These are phyloP conservation scores for Sylvilagus floridanus DNA, from an alignment of 2,797 vertebrate genomes.

Conservation along the genomic window DNA sequence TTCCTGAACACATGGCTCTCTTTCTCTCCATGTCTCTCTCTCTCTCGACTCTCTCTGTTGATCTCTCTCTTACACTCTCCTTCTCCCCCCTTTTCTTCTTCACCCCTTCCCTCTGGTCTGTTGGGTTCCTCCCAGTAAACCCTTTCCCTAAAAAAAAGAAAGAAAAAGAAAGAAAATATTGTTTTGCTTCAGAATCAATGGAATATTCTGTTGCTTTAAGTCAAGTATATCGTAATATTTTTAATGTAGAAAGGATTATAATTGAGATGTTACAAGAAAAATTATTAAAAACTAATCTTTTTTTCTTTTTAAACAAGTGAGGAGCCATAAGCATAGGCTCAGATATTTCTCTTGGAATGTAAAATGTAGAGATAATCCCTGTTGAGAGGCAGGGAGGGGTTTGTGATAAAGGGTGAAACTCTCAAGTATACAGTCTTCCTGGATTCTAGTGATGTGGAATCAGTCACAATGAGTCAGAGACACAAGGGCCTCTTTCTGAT, in stretches of 20 bases:
- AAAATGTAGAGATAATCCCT: not conserved
- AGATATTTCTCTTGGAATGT: not conserved
- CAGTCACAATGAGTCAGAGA: not conserved
- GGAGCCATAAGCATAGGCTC: not conserved
- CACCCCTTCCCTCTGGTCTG: too few relatives aligned
- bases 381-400: not conserved
- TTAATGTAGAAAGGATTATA: not conserved
- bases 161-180: too few relatives aligned
- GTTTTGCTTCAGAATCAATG: not conserved
- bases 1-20: too few relatives aligned
- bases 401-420: not conserved
- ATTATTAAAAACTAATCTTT: not conserved
- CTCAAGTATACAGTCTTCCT: not conserved
- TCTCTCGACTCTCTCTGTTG: too few relatives aligned
- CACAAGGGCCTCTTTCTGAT: not conserved
- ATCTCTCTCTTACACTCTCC: too few relatives aligned
- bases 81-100: too few relatives aligned
- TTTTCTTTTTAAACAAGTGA: not conserved
- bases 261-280: conserved; percentile 42
- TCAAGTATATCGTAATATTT: not conserved
- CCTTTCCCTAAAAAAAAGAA: too few relatives aligned
- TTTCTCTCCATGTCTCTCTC: too few relatives aligned
- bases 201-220: conserved; percentile 33
- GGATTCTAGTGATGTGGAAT: not conserved
- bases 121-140: too few relatives aligned